phyloP scores from a whole-genome alignment of 1,140 invertebrate species.

The Ostrea denselamellosa region DNA sequence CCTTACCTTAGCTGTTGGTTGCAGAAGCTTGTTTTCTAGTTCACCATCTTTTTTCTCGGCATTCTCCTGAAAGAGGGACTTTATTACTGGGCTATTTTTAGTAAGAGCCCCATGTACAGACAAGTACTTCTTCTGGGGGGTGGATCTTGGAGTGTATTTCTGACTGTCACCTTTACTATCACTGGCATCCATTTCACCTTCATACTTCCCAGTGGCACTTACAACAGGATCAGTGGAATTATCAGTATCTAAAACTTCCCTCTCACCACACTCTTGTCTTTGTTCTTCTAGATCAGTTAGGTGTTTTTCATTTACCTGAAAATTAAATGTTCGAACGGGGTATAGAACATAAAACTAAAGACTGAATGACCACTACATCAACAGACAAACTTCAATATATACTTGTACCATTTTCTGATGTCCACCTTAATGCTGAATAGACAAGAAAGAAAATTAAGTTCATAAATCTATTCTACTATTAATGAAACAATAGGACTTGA shows the following conservation, averaged over 20 bases:
- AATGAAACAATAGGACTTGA: no score
- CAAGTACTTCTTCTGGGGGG: constrained; percentile 2
- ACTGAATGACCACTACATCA: no score
- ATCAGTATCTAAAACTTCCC: background rate
- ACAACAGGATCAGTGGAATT: background rate
- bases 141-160: background rate
- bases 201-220: background rate
- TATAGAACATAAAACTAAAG: no score
- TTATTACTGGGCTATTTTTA: background rate
- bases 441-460: no score
- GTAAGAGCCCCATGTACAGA: constrained; percentile 13
- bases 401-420: no score
- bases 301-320: constrained; percentile 29
- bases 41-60: background rate
- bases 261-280: background rate
- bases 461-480: no score
- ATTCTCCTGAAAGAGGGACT: background rate
- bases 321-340: background rate
- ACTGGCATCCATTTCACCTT: background rate
- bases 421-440: no score
- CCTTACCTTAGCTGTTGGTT: constrained; percentile 5
- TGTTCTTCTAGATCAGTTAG: constrained; percentile 22
- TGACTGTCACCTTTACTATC: background rate
- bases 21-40: background rate
- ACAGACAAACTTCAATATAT: no score